A percentile compares a stretch with the other conserved stretches of the same genome.
These are phyloP conservation scores for Lottia gigantea DNA, from an alignment of 2,888 invertebrate species.

Conservation along the genomic window DNA sequence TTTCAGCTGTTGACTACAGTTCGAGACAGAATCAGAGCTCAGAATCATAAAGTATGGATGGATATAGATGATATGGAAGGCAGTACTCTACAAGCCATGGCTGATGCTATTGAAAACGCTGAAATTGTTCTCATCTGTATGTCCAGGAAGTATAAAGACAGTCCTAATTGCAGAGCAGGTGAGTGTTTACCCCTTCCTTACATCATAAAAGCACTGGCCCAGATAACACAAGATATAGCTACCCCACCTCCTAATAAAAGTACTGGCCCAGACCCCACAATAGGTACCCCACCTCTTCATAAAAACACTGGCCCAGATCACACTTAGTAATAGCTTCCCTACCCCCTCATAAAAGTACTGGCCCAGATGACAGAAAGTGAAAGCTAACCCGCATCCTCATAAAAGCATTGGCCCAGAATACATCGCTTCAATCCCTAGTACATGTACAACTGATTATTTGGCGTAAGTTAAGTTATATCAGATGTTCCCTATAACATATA, in stretches of 20 bases:
- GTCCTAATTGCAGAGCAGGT: slow-evolving; percentile 65
- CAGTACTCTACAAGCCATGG: slow-evolving; percentile 63
- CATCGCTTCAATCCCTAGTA: too few species aligned
- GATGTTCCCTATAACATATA: neutral
- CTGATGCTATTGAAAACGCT: slow-evolving; percentile 61
- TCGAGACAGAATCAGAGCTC: slow-evolving; percentile 30
- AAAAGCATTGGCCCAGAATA: too few species aligned
- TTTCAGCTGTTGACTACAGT: neutral
- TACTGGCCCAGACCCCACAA: too few species aligned
- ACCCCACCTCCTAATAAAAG: too few species aligned
- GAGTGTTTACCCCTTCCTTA: slow-evolving; percentile 1
- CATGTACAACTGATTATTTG: neutral
- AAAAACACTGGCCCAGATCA: too few species aligned
- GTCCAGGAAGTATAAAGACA: slow-evolving; percentile 65
- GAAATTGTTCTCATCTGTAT: slow-evolving; percentile 62
- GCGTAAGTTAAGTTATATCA: neutral
- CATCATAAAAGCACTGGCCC: neutral
- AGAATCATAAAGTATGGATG: slow-evolving; percentile 62
- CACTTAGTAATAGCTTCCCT: too few species aligned
- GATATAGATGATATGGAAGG: slow-evolving; percentile 65
- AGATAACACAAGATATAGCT: too few species aligned
- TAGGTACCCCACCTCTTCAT: too few species aligned
- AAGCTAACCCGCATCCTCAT: too few species aligned
- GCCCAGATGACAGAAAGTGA: too few species aligned
- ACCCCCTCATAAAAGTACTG: too few species aligned